Conservation (phyloP, 2,113 vertebrate species). For the Nasalis larvatus region DNA sequence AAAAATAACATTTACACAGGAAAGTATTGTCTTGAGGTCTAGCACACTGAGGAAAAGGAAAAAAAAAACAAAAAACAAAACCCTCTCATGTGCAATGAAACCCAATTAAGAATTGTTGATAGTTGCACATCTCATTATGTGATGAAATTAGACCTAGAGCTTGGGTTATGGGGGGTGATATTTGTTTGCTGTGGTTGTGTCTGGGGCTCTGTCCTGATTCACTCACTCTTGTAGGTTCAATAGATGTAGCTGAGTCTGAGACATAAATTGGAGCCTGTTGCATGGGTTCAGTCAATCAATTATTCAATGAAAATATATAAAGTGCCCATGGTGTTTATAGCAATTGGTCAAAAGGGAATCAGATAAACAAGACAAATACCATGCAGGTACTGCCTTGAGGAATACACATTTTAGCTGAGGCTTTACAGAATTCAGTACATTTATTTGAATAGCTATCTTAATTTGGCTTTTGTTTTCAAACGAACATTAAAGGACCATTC, state of each 20-base stretch:
- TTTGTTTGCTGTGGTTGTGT: not conserved
- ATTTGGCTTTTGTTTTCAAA: slow-evolving; percentile 40
- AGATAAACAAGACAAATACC: not conserved
- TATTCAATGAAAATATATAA: not conserved
- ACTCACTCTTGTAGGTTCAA: not conserved
- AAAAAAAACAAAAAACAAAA: too few relatives aligned
- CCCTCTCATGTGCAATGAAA: not conserved
- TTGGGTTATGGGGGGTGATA: not conserved
- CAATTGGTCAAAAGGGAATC: not conserved
- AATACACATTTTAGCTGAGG: not conserved
- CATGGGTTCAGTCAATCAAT: not conserved
- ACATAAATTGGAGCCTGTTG: not conserved
- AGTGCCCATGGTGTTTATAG: not conserved
- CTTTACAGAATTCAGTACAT: slow-evolving; percentile 1
- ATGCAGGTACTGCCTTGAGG: not conserved
- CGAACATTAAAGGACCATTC: not conserved
- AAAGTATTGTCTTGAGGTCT: slow-evolving; percentile 51
- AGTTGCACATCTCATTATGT: not conserved
- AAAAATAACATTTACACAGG: slow-evolving; percentile 54
- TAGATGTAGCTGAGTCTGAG: not conserved
- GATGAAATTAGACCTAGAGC: not conserved
- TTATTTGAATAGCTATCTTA: not conserved
- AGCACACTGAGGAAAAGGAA: not conserved
- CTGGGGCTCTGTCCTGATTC: not conserved
- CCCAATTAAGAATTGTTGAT: slow-evolving; percentile 42